Percentiles rank a stretch among this genome's conserved stretches.
Conservation (phyloP, 2,797 vertebrate genomes). For the Ceryle rudis region DNA sequence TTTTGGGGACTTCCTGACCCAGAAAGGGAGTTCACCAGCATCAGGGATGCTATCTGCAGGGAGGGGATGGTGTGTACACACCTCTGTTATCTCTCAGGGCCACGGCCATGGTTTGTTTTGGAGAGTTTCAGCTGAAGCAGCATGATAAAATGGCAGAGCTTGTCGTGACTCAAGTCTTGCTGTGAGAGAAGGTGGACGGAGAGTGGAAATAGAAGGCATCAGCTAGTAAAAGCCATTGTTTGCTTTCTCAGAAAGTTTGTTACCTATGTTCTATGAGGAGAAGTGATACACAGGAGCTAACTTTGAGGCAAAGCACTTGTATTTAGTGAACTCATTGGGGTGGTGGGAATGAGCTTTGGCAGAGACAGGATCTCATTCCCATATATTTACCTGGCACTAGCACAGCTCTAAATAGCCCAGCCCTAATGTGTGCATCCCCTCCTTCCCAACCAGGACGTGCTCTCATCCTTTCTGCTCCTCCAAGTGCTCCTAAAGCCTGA, state of each 20-base stretch:
- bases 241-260: not conserved
- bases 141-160: not conserved
- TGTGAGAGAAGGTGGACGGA: not conserved
- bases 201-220: not conserved
- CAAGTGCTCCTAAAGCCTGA: not conserved
- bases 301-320: not conserved
- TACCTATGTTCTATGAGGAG: not conserved
- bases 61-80: not conserved
- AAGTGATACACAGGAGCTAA: fast-evolving
- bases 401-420: not conserved
- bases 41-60: not conserved
- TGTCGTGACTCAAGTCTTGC: not conserved
- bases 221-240: not conserved
- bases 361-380: not conserved
- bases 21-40: not conserved
- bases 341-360: not conserved
- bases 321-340: not conserved
- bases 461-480: not conserved
- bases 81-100: not conserved
- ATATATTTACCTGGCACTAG: fast-evolving
- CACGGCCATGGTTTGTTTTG: not conserved
- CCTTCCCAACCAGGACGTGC: not conserved
- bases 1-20: not conserved
- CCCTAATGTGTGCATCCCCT: fast-evolving
- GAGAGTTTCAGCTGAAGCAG: not conserved